A percentile compares a stretch with the other conserved stretches of the same genome.
phyloP scores from a whole-genome alignment of 2,113 vertebrate species.

The Cochlearius cochlearius region DNA sequence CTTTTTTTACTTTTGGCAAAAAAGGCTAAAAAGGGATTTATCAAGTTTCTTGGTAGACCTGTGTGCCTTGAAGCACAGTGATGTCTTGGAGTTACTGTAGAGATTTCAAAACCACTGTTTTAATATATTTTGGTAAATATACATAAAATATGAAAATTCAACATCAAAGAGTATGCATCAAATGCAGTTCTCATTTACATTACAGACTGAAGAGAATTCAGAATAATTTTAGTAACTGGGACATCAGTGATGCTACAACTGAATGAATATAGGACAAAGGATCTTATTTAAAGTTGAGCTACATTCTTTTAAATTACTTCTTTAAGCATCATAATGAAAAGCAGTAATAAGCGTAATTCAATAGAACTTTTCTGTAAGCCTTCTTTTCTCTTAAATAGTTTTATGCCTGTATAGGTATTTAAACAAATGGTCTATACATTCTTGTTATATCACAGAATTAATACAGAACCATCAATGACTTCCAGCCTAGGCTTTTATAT shows the following conservation, averaged over 20 bases:
- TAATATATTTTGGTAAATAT: background rate
- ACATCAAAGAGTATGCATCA: slow-evolving; percentile 25
- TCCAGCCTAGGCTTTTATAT: background rate
- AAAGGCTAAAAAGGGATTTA: background rate
- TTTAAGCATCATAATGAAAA: background rate
- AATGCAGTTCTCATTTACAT: slow-evolving; percentile 37
- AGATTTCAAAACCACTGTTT: background rate
- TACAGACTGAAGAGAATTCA: slow-evolving; percentile 12
- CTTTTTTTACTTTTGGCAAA: background rate
- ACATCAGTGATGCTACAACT: background rate
- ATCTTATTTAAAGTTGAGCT: background rate
- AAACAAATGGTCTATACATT: background rate
- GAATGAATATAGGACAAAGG: background rate
- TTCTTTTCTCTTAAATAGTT: background rate
- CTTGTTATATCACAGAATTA: background rate
- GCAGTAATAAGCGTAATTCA: background rate
- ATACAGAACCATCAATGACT: background rate
- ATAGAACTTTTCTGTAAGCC: background rate
- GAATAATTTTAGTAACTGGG: slow-evolving; percentile 33
- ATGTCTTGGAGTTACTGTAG: background rate
- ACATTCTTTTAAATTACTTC: background rate
- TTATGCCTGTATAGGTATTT: background rate
- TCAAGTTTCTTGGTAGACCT: background rate
- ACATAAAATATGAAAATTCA: slow-evolving; percentile 32
- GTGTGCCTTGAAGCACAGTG: background rate